Conservation (phyloP, 1,140 invertebrate genomes). For the Caenorhabditis remanei region DNA sequence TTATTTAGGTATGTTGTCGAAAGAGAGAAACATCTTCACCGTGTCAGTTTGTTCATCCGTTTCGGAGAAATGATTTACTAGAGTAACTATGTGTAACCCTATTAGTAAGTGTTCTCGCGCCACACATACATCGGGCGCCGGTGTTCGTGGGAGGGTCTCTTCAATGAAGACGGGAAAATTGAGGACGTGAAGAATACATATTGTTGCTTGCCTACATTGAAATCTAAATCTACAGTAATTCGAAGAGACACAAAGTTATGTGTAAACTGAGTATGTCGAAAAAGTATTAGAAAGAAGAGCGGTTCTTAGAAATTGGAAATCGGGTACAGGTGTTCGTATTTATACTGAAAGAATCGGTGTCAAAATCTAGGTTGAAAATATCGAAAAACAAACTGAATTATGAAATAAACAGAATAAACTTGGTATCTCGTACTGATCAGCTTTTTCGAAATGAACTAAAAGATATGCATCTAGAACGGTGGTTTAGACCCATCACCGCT, state of each 20-base stretch:
- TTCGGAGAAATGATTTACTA: constrained; percentile 46
- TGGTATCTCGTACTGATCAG: constrained; percentile 16
- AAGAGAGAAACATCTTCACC: constrained; percentile 46
- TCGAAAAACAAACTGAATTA: constrained; percentile 42
- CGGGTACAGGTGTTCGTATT: background rate
- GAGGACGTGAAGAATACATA: constrained; percentile 45
- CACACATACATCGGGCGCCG: background rate
- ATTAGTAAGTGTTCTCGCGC: constrained; percentile 51
- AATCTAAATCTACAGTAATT: constrained; percentile 6
- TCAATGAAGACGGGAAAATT: constrained; percentile 52
- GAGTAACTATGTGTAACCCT: constrained; percentile 55
- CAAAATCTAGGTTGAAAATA: constrained; percentile 36
- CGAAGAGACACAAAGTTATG: background rate
- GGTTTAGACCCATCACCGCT: constrained; percentile 29
- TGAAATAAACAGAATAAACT: constrained; percentile 17
- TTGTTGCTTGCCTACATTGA: background rate
- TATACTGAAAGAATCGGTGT: background rate
- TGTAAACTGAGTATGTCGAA: constrained; percentile 25
- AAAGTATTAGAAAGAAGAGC: background rate
- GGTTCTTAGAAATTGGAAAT: background rate
- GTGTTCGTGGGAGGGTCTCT: constrained; percentile 30
- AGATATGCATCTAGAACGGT: constrained; percentile 42
- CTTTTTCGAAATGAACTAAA: background rate
- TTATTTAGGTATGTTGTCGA: background rate
- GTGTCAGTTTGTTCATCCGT: constrained; percentile 50